Conservation (phyloP, 2,888 invertebrate species). For the Morinoia aosen region DNA sequence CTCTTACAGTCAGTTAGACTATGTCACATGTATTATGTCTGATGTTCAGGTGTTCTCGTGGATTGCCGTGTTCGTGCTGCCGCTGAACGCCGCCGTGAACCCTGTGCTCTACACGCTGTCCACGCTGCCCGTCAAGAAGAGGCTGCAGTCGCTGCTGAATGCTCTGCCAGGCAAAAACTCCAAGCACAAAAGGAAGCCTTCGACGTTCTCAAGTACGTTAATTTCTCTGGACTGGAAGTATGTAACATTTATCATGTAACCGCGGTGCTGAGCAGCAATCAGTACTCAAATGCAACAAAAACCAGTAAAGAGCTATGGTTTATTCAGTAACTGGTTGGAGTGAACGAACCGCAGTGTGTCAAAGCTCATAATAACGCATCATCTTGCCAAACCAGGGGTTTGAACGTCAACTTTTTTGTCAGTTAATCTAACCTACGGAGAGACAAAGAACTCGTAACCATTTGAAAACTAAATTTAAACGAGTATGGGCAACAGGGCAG, state of each 20-base stretch:
- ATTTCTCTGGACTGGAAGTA: neutral
- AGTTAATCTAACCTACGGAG: too few species aligned
- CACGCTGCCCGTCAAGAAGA: slow-evolving; percentile 70
- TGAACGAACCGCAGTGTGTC: too few species aligned
- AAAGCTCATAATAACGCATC: too few species aligned
- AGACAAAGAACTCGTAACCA: too few species aligned
- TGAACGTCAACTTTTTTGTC: too few species aligned
- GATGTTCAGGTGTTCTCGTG: slow-evolving; percentile 72
- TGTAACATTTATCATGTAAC: neutral
- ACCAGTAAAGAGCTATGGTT: too few species aligned
- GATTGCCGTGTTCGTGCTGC: slow-evolving; percentile 75
- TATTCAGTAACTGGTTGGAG: too few species aligned
- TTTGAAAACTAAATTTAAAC: too few species aligned
- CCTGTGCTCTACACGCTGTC: slow-evolving; percentile 74
- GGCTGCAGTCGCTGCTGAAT: slow-evolving; percentile 26
- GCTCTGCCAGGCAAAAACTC: neutral
- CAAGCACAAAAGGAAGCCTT: slow-evolving; percentile 10
- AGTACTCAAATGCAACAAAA: neutral
- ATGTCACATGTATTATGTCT: neutral
- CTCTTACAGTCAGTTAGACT: neutral
- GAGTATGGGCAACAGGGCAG: too few species aligned
- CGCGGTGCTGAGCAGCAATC: neutral
- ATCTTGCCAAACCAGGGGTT: too few species aligned
- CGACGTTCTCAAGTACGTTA: neutral
- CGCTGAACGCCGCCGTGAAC: slow-evolving; percentile 75